These are phyloP conservation scores for Macrophya annulata DNA, from an alignment of 2,888 invertebrate genomes.

Conservation along the genomic window DNA sequence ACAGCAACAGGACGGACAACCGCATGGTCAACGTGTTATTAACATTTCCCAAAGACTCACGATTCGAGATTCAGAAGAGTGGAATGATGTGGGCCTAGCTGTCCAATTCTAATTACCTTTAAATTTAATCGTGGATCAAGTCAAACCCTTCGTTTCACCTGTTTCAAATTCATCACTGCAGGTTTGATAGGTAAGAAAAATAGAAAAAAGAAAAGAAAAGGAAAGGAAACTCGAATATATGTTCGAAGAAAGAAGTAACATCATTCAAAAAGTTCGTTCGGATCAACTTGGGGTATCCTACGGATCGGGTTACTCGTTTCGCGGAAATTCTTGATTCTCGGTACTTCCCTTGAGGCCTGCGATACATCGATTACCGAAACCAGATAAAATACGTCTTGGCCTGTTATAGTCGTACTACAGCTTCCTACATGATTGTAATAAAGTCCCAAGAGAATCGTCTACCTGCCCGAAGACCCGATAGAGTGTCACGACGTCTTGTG, in stretches of 20 bases:
- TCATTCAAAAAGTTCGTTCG: slow-evolving; percentile 21
- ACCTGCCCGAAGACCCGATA: slow-evolving; percentile 54
- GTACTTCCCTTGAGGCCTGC: slow-evolving; percentile 20
- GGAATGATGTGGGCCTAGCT: slow-evolving; percentile 46
- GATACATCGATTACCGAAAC: slow-evolving; percentile 55
- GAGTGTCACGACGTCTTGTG: slow-evolving; percentile 69
- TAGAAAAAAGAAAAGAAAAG: not conserved
- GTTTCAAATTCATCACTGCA: slow-evolving; percentile 31
- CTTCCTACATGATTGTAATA: slow-evolving; percentile 54
- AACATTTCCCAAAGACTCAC: slow-evolving; percentile 66
- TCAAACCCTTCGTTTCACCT: slow-evolving; percentile 26
- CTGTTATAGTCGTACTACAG: slow-evolving; percentile 39
- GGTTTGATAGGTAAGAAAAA: not conserved
- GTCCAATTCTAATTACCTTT: slow-evolving; percentile 40
- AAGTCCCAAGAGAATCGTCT: slow-evolving; percentile 46
- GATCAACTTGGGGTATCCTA: not conserved
- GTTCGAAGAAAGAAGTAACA: slow-evolving; percentile 4
- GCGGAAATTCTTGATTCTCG: slow-evolving; percentile 38
- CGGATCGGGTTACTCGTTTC: slow-evolving; percentile 49
- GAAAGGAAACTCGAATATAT: not conserved
- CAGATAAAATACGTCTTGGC: slow-evolving; percentile 51
- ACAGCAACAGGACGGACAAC: slow-evolving; percentile 43
- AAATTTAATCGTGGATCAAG: slow-evolving; percentile 32
- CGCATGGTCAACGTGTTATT: slow-evolving; percentile 67
- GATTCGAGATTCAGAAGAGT: slow-evolving; percentile 41